Percentiles rank a stretch among this genome's conserved stretches.
These are phyloP conservation scores for Equus przewalskii DNA, from an alignment of 2,113 vertebrate species.

Conservation along the genomic window DNA sequence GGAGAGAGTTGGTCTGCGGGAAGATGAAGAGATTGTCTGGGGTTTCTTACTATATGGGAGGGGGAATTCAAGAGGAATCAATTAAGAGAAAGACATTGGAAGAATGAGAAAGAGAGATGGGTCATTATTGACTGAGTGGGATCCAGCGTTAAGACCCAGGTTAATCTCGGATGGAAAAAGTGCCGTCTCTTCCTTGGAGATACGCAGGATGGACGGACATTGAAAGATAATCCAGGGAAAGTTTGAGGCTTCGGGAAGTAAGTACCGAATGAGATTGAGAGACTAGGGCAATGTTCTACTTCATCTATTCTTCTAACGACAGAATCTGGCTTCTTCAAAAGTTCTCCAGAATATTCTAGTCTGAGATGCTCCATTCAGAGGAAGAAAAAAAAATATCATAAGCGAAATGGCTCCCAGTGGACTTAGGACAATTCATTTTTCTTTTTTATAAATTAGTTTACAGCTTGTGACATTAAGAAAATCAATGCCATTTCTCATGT, in stretches of 20 bases:
- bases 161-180: no score
- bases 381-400: neutral
- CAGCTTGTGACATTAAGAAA: constrained; percentile 51
- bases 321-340: neutral
- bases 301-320: rapidly evolving
- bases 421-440: neutral
- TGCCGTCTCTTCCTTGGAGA: neutral
- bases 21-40: neutral
- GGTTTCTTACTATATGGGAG: neutral
- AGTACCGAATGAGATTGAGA: neutral
- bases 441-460: constrained; percentile 49
- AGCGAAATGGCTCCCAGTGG: neutral
- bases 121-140: neutral
- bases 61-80: neutral
- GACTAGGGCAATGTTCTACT: neutral
- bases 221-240: rapidly evolving
- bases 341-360: neutral
- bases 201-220: rapidly evolving
- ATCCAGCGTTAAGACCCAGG: neutral
- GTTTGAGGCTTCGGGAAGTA: neutral
- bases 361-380: neutral
- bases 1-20: neutral
- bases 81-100: neutral
- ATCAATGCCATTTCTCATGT: constrained; percentile 3
- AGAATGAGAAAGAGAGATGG: neutral